Evolutionary conservation across 2,113 vertebrate species (phyloP).

Genomic region (Rhinoptilus africanus): DNA sequence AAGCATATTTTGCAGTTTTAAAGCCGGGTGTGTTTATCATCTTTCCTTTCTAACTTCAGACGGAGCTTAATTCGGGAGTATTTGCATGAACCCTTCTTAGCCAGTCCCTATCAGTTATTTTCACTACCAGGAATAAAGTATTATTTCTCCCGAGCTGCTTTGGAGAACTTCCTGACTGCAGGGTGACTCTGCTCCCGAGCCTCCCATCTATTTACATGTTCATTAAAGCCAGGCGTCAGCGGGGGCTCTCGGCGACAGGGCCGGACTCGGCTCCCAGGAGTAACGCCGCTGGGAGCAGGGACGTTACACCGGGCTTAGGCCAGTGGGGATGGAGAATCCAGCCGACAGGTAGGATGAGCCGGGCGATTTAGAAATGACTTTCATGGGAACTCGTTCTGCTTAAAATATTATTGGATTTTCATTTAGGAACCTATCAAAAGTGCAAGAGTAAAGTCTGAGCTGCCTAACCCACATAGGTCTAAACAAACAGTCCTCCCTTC

Average conservation of each 20-base stretch:
- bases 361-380: conserved; percentile 62
- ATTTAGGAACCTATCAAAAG: conserved; percentile 66
- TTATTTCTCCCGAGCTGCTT: conserved; percentile 66
- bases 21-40: conserved; percentile 71
- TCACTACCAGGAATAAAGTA: conserved; percentile 58
- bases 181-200: conserved; percentile 4
- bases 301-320: conserved; percentile 1
- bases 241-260: background rate
- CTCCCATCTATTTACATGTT: conserved; percentile 57
- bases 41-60: conserved; percentile 72
- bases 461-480: conserved; percentile 61
- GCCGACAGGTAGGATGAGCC: conserved; percentile 63
- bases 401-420: conserved; percentile 70
- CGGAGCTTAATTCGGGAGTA: conserved; percentile 69
- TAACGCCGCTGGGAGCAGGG: background rate
- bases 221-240: conserved; percentile 42
- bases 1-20: conserved; percentile 72
- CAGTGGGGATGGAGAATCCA: conserved; percentile 52
- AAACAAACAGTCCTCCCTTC: conserved; percentile 58
- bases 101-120: conserved; percentile 62
- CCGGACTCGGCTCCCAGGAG: background rate
- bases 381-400: conserved; percentile 67
- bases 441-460: conserved; percentile 60
- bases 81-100: conserved; percentile 74
- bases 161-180: conserved; percentile 49